These are phyloP conservation scores for Tetramorium alpestre DNA, from an alignment of 1,140 invertebrate species.

Conservation along the genomic window DNA sequence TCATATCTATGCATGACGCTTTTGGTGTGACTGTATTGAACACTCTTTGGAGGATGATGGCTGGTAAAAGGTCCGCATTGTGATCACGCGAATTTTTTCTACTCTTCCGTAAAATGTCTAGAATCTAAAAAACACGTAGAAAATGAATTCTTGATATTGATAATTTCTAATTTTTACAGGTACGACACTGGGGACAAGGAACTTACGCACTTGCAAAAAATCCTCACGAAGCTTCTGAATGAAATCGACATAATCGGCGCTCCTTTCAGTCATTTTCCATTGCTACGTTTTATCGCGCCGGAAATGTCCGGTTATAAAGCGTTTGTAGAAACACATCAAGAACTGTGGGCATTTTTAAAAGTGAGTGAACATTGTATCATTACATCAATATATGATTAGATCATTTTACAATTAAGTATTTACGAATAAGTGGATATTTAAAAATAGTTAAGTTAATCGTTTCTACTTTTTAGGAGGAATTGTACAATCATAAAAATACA, in stretches of 20 bases:
- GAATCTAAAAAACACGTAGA: neutral
- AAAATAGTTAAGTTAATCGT: conserved; percentile 13
- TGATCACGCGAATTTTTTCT: neutral
- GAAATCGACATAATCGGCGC: conserved; percentile 92
- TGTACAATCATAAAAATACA: conserved; percentile 90
- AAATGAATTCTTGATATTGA: neutral
- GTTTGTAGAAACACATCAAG: conserved; percentile 89
- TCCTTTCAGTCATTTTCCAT: conserved; percentile 92
- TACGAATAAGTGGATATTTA: too few relatives aligned
- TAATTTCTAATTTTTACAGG: conserved; percentile 74
- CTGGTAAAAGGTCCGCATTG: conserved; percentile 87
- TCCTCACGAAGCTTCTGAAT: conserved; percentile 90
- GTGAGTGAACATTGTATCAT: conserved; percentile 74
- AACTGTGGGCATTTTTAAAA: conserved; percentile 90
- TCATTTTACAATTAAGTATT: neutral
- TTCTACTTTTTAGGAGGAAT: conserved; percentile 86
- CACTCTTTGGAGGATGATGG: conserved; percentile 95
- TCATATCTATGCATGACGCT: conserved; percentile 89
- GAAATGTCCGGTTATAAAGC: conserved; percentile 91
- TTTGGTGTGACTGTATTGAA: conserved; percentile 93
- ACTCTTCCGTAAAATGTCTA: neutral
- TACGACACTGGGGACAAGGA: conserved; percentile 89
- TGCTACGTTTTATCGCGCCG: conserved; percentile 91
- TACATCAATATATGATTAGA: neutral
- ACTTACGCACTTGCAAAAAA: conserved; percentile 88